Percentiles rank a stretch among this genome's conserved stretches.
phyloP scores from a whole-genome alignment of 2,888 invertebrate species.

The Lasius fuliginosus region DNA sequence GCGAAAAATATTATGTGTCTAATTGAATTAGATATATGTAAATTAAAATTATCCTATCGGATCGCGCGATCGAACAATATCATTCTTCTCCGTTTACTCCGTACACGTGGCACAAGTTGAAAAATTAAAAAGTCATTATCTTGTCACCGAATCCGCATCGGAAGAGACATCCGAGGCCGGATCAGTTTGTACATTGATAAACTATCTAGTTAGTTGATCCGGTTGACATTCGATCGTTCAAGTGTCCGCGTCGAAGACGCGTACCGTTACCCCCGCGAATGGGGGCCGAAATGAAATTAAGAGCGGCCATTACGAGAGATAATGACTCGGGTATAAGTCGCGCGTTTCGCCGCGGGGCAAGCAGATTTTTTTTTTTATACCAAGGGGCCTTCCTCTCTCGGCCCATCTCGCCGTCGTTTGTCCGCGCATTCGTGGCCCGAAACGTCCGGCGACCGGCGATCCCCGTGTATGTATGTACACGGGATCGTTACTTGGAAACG shows the following conservation, averaged over 20 bases:
- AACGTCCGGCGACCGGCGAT: slow-evolving; percentile 12
- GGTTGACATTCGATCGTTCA: slow-evolving; percentile 7
- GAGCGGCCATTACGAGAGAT: slow-evolving; percentile 58
- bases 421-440: slow-evolving; percentile 11
- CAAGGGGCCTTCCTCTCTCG: slow-evolving; percentile 1
- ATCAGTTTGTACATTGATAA: neutral
- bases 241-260: slow-evolving; percentile 20
- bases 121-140: neutral
- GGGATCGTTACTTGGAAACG: slow-evolving; percentile 56
- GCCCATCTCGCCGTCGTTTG: slow-evolving; percentile 22
- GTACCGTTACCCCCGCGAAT: slow-evolving; percentile 59
- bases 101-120: neutral
- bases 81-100: neutral
- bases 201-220: neutral
- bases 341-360: slow-evolving; percentile 38
- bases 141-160: neutral
- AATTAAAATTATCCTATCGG: neutral
- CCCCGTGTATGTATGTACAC: neutral
- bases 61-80: neutral
- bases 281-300: slow-evolving; percentile 65
- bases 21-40: neutral
- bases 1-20: neutral
- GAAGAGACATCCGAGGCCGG: neutral
- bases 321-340: slow-evolving; percentile 50
- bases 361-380: slow-evolving; percentile 20